Evolutionary conservation across 2,797 vertebrate genomes (phyloP), one percentile per base, ranked within the genome.

Genomic region (Luscinia luscinia): DNA sequence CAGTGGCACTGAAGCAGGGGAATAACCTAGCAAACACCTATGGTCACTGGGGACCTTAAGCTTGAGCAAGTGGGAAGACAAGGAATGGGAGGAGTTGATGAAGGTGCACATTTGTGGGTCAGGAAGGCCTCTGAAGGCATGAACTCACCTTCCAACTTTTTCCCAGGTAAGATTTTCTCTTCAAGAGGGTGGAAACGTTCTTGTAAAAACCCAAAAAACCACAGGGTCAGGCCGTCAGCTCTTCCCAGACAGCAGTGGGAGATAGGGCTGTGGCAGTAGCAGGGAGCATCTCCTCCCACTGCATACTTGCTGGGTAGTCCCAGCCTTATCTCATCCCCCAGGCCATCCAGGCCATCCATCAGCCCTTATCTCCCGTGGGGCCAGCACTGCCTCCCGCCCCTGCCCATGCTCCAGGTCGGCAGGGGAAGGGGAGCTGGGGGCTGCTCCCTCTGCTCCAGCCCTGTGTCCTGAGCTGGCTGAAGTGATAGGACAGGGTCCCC

Each of bases 31-130:
- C 17, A 32, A 48, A 41, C 28, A 18, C 23, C 7, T 36, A 2
- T 6, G 9, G n/a, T 48, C 23, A 16, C 1, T 0, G 1, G 14
- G 8, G 2, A 27, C 21, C 4, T 21, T n/a, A 8, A 4, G 1
- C 12, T 84, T 0, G 1, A 11, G 9, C 12, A 41, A 36, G 43
- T 2, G 48, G 34, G n/a, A 48, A 43, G 64, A 51, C 22, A 36
- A 36, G 15, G 15, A 81, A 15, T 19, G 8, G 38, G 13, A 41
- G 14, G 23, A 59, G 6, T 8, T 45, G 24, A 32, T 5, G 3
- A 34, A 77, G 30, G 28, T 27, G 30, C 28, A 30, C 4, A 2
- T 6, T 9, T 36, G 22, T 45, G 40, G 17, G 12, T 40, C 0
- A 3, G 17, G 19, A 74, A 59, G 38, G 7, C 23, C 55, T 94